A percentile compares a stretch with the other conserved stretches of the same genome.
phyloP scores from a whole-genome alignment of 2,888 invertebrate species.

The Hedya salicella region DNA sequence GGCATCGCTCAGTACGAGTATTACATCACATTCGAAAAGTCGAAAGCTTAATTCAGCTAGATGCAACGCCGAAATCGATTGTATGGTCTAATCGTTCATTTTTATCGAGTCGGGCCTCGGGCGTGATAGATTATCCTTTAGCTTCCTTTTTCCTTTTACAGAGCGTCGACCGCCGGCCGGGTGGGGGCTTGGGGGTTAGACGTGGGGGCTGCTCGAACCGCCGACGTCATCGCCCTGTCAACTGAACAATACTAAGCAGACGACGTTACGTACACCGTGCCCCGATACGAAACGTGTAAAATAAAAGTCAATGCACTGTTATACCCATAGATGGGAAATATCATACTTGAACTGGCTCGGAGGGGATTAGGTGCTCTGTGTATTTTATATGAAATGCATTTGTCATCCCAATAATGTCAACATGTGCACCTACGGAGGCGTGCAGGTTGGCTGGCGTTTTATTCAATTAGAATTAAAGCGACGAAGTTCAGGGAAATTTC shows the following conservation, averaged over 20 bases:
- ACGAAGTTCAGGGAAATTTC: neutral
- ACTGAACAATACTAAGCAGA: conserved; percentile 83
- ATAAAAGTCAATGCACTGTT: conserved; percentile 46
- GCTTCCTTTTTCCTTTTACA: conserved; percentile 82
- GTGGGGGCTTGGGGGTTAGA: conserved; percentile 58
- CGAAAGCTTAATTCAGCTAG: conserved; percentile 41
- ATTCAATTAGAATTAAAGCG: neutral
- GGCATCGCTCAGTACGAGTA: neutral
- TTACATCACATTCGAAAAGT: conserved; percentile 4
- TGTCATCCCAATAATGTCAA: conserved; percentile 1
- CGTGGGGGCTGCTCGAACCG: conserved; percentile 65
- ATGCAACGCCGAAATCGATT: conserved; percentile 70
- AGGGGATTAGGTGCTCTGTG: conserved; percentile 17
- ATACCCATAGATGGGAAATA: conserved; percentile 16
- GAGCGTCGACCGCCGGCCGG: conserved; percentile 82
- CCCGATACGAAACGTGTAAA: conserved; percentile 73
- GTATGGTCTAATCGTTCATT: conserved; percentile 80
- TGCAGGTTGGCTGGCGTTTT: neutral
- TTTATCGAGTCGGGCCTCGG: conserved; percentile 81
- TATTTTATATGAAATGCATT: conserved; percentile 6
- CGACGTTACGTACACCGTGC: conserved; percentile 71
- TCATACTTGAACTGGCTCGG: conserved; percentile 10
- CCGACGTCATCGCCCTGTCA: conserved; percentile 84
- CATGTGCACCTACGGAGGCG: neutral
- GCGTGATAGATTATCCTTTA: conserved; percentile 84